Evolutionary conservation across 2,888 invertebrate genomes (phyloP).

Genomic region (Caenorhabditis japonica): DNA sequence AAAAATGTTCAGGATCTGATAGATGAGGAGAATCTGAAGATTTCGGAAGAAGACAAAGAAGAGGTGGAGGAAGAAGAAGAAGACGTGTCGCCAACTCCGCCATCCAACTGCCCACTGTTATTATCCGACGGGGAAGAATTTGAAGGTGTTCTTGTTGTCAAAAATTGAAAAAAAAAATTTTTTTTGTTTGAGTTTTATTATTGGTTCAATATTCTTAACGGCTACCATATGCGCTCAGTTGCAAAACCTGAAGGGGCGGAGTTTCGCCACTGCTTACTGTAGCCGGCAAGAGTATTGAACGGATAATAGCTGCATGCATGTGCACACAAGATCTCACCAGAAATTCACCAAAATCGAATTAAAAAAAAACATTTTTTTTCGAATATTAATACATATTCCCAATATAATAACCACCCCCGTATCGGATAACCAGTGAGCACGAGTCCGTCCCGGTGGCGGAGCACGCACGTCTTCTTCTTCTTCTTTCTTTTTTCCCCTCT

Average conservation of each 20-base stretch:
- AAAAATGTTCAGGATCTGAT: constrained; percentile 33
- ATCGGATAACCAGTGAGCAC: constrained; percentile 26
- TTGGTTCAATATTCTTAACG: constrained; percentile 13
- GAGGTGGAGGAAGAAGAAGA: constrained; percentile 19
- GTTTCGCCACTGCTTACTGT: too few relatives aligned
- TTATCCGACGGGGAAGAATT: constrained; percentile 32
- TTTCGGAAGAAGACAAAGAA: constrained; percentile 17
- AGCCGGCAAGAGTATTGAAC: too few relatives aligned
- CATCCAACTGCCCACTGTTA: constrained; percentile 27
- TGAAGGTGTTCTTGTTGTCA: constrained; percentile 30
- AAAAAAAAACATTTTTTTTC: neutral
- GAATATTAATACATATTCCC: too few relatives aligned
- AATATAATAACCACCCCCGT: neutral
- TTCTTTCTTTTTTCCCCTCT: constrained; percentile 1
- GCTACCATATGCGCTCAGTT: too few relatives aligned
- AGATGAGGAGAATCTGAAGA: constrained; percentile 37
- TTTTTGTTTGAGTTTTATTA: neutral
- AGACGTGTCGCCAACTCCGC: constrained; percentile 14
- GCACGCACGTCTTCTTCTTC: constrained; percentile 30
- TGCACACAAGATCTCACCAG: too few relatives aligned
- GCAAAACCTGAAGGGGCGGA: too few relatives aligned
- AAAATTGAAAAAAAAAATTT: constrained; percentile 1
- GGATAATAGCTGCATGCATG: too few relatives aligned
- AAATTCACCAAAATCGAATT: neutral
- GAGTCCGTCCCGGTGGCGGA: constrained; percentile 20